Evolutionary conservation across 2,888 invertebrate species (phyloP), one percentile per base, ranked within the genome.

Genomic region (Macropis europaea): DNA sequence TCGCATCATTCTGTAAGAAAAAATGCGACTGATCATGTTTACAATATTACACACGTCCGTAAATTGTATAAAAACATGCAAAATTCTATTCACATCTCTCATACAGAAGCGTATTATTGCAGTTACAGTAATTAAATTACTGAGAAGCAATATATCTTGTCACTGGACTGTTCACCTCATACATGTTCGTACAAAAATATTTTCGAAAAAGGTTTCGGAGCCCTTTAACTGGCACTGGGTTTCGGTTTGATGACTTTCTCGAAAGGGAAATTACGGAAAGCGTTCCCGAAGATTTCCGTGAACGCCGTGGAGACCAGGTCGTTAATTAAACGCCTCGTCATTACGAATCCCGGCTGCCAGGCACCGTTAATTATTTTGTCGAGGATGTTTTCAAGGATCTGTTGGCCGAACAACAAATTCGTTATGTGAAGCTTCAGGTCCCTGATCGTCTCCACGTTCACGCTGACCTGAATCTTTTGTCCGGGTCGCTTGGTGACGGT

Each of bases 251-350:
- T 92, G 75, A 95, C 92, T 72, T 92, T 90, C 0, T 94, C 92
- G 43, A 96, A 90, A 0, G 95, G 95, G 88, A 96, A 95, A 87
- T 94, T 90, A 73, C 92, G 91, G 87, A 96, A 96, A 53, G 95
- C 94, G 62, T 92, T 93, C 83, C 94, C 95, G 90, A 95, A 95
- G 77, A 96, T 96, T 71, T 95, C 94, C 0, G 96, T 95, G 89
- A 96, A 96, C 4, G 95, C 96, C 0, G 93, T 94, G 87, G 95
- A 95, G 72, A 96, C 96, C 68, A 96, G 91, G 87, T 96, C 96
- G 89, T 96, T 95, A 84, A 96, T 95, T 52, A 96, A 90, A 0
- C 96, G 95, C 70, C 94, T 92, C 56, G 95, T 92, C 38, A 96
- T 91, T 1, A 94, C 93, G 84, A 96, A 94, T 28, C 96, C 96